Evolutionary conservation across 2,113 vertebrate genomes (phyloP), one percentile per base, ranked within the genome.

Genomic region (Sialia sialis): DNA sequence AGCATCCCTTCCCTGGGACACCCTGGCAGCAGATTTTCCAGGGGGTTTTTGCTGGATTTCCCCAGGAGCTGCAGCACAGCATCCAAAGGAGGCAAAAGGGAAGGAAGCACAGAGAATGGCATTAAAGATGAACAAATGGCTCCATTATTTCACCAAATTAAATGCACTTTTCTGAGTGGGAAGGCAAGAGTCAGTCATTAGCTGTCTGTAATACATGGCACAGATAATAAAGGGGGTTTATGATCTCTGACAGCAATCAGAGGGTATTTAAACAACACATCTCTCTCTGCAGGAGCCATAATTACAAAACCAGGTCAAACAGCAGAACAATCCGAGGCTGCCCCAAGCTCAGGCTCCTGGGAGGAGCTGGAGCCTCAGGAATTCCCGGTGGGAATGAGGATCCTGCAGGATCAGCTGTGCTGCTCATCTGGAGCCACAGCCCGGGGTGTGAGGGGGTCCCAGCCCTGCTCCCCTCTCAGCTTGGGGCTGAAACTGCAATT

Each of bases 101-200:
- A 97, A 68, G 43, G 52, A 72, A 90, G 86, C 95, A 80, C 81
- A 76, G 81, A 84, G 84, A 89, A 90, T 48, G 43, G 58, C 14
- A 89, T 94, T 81, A 83, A 81, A 90, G 58, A 75, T 68, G 66
- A 93, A 77, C 69, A 86, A 95, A 87, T 13, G 72, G 36, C 63
- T 95, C 93, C 80, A 91, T 96, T 96, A 93, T 96, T 97, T 96
- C 95, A 62, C 67, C 51, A 94, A 96, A 97, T 97, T 93, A 97
- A 95, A 94, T 79, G 90, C 66, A 54, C 86, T 95, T 96, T 56
- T 90, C 89, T 43, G 46, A 97, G 95, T 63, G 64, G 79, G 85
- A 89, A 96, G 94, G 84, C 89, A 95, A 94, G 95, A 97, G 93
- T 94, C 93, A 95, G 84, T 92, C 94, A 96, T 98, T 97, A 97